Evolutionary conservation across 2,113 vertebrate genomes (phyloP), one percentile per base, ranked within the genome.

Genomic region (Scomber japonicus): DNA sequence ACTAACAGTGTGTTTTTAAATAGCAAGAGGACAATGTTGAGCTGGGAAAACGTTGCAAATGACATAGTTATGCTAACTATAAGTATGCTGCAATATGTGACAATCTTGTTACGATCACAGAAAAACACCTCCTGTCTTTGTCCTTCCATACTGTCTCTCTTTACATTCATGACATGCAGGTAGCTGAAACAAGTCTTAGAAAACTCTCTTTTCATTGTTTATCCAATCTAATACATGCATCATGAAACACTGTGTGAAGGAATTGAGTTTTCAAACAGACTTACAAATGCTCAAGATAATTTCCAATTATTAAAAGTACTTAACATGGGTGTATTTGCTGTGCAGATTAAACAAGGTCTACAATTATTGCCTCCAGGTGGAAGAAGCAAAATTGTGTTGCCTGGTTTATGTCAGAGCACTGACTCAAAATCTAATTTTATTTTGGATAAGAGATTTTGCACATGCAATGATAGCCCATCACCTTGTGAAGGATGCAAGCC

Each of bases 1-100:
- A 67, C 59, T 24, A 50, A 62, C 63, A 14, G 49, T 31, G 21
- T 67, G 44, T 30, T 60, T 78, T 81, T 65, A 44, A 68, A 68
- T 64, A 69, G 51, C 21, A 48, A 60, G 27, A 74, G 19, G 17
- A 69, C 24, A 61, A 31, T n/a, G 59, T n/a, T 78, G 48, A 27
- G 14, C 2, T 69, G 73, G 73, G 68, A 72, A 49, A 74, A 53
- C 31, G 48, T 45, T 45, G 30, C 62, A 62, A 67, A 44, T 73
- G 71, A 62, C 70, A 78, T 40, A 35, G 55, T 72, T 61, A 53
- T 56, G 11, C 67, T 74, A 30, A 24, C 8, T 67, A 71, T 57
- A 81, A 48, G 55, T n/a, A n/a, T 31, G 5, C 31, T 55, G 40
- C 54, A 74, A 59, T 44, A 50, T 50, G 24, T 45, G 48, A 45